phyloP scores from a whole-genome alignment of 2,797 vertebrate genomes.

The Acanthopagrus latus region DNA sequence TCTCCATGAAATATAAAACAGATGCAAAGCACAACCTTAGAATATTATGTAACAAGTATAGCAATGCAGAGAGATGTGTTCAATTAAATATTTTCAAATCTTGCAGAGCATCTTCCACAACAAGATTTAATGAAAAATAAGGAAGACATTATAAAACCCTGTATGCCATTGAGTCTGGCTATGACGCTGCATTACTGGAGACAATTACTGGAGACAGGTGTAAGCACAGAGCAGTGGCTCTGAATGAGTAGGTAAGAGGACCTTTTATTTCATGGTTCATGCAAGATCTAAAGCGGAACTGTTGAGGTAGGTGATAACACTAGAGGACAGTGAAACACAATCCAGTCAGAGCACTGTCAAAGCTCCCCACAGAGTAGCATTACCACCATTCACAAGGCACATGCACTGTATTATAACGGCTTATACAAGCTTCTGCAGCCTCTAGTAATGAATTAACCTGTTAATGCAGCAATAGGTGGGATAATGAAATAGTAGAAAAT shows the following conservation, averaged over 20 bases:
- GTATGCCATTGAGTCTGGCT: background rate
- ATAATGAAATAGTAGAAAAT: background rate
- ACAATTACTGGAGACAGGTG: conserved; percentile 8
- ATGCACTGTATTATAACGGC: conserved; percentile 19
- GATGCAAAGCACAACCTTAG: background rate
- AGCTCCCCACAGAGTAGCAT: conserved; percentile 22
- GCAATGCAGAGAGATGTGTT: background rate
- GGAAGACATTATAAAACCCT: background rate
- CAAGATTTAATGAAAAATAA: background rate
- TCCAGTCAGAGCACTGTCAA: conserved; percentile 33
- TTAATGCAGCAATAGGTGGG: background rate
- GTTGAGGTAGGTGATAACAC: conserved; percentile 55
- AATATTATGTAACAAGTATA: background rate
- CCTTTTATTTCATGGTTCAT: conserved; percentile 50
- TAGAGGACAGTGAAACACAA: conserved; percentile 66
- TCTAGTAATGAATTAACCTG: background rate
- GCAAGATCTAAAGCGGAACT: conserved; percentile 39
- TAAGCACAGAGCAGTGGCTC: conserved; percentile 31
- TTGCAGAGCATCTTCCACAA: background rate
- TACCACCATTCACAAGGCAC: conserved; percentile 40
- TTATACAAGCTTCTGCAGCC: conserved; percentile 14
- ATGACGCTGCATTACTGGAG: conserved; percentile 1
- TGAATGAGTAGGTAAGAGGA: conserved; percentile 1
- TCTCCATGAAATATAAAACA: background rate
- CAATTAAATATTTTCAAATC: background rate